These are phyloP conservation scores for Arenaria interpres DNA, from an alignment of 2,113 vertebrate species.

Conservation along the genomic window DNA sequence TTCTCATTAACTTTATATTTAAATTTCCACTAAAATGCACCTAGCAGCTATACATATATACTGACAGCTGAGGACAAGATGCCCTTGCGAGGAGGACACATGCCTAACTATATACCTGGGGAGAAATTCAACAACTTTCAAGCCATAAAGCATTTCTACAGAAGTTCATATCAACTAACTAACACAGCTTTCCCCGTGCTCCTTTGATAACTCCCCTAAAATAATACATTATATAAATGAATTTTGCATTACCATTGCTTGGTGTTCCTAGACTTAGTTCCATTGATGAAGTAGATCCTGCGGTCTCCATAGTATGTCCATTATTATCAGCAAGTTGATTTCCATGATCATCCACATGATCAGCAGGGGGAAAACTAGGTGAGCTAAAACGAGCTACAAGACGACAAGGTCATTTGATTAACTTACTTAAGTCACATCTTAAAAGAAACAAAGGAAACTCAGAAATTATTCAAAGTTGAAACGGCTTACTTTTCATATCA, in stretches of 20 bases:
- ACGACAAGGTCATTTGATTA: background rate
- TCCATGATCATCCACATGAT: conserved; percentile 50
- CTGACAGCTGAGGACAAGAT: background rate
- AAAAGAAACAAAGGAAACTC: background rate
- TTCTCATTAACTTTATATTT: background rate
- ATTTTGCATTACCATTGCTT: conserved; percentile 32
- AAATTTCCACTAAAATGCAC: background rate
- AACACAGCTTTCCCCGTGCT: background rate
- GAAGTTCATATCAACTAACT: background rate
- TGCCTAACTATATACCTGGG: background rate
- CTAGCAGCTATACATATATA: background rate
- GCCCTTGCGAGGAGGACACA: background rate
- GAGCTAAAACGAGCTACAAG: conserved; percentile 74
- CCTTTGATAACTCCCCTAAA: background rate
- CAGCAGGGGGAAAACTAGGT: conserved; percentile 61
- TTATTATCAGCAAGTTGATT: conserved; percentile 23
- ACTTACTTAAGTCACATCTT: background rate
- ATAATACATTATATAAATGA: background rate
- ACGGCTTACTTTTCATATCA: conserved; percentile 93
- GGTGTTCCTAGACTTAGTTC: conserved; percentile 39
- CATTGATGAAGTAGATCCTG: conserved; percentile 7
- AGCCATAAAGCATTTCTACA: background rate
- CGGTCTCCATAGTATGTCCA: conserved; percentile 18
- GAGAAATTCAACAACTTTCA: background rate
- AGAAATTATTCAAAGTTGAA: background rate